Evolutionary conservation across 2,113 vertebrate genomes (phyloP).

Genomic region (Spizaetus ornatus): DNA sequence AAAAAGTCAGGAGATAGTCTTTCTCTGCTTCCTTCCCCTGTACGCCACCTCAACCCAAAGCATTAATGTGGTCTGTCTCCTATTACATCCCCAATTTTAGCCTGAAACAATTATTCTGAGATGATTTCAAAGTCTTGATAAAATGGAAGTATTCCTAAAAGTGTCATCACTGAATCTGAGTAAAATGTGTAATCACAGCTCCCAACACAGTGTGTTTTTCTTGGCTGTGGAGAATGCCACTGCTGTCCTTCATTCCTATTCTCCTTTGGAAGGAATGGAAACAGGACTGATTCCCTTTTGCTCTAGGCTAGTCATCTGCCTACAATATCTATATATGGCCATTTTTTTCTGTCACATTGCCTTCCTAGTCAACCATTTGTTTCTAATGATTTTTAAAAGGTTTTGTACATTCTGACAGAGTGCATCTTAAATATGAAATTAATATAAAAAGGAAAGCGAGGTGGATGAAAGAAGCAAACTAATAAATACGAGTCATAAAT

Average conservation of each 20-base stretch:
- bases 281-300: not conserved
- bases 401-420: not conserved
- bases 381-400: not conserved
- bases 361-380: not conserved
- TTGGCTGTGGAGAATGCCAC: not conserved
- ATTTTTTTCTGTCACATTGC: not conserved
- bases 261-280: not conserved
- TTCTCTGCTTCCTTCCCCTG: not conserved
- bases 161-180: not conserved
- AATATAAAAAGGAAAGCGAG: not conserved
- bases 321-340: not conserved
- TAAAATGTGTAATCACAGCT: not conserved
- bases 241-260: not conserved
- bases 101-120: not conserved
- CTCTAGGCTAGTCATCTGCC: not conserved
- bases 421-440: not conserved
- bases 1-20: not conserved
- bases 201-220: not conserved
- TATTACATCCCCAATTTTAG: not conserved
- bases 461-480: not conserved
- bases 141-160: not conserved
- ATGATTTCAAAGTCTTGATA: not conserved
- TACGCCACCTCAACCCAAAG: not conserved
- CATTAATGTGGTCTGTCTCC: not conserved
- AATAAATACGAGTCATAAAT: not conserved